phyloP scores from a whole-genome alignment of 2,797 vertebrate genomes.

The Gadopsis bispinosus region DNA sequence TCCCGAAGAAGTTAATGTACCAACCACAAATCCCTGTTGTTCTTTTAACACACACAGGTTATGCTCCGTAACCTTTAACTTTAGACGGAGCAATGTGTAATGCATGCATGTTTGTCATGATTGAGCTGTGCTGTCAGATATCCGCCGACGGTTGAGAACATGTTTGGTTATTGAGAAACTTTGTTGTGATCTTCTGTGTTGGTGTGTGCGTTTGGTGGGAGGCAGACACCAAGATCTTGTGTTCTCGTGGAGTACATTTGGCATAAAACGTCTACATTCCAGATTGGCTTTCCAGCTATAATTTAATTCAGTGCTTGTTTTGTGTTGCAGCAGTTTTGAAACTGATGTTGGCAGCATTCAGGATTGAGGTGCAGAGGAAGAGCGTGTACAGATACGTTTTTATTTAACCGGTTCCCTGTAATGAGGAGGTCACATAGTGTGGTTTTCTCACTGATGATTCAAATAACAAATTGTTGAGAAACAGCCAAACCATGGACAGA shows the following conservation, averaged over 20 bases:
- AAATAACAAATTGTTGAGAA: not conserved
- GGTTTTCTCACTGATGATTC: not conserved
- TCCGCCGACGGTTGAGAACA: not conserved
- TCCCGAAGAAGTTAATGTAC: slow-evolving; percentile 68
- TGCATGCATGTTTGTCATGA: not conserved
- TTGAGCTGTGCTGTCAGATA: not conserved
- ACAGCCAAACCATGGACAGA: not conserved
- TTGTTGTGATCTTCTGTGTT: not conserved
- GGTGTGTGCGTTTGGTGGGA: not conserved
- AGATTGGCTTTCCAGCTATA: slow-evolving; percentile 1
- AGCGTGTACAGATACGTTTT: not conserved
- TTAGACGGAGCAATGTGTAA: not conserved
- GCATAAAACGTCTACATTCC: slow-evolving; percentile 20
- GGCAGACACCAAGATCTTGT: not conserved
- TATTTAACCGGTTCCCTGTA: not conserved
- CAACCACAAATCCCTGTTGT: slow-evolving; percentile 24
- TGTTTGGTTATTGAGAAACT: not conserved
- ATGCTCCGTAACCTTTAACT: not conserved
- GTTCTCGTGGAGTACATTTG: slow-evolving; percentile 28
- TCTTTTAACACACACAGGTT: slow-evolving; percentile 5
- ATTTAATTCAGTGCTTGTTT: slow-evolving; percentile 13
- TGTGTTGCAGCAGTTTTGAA: not conserved
- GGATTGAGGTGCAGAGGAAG: not conserved
- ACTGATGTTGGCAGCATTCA: not conserved
- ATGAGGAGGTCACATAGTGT: not conserved